phyloP scores from a whole-genome alignment of 2,797 vertebrate genomes.

The Threskiornis aethiopicus region DNA sequence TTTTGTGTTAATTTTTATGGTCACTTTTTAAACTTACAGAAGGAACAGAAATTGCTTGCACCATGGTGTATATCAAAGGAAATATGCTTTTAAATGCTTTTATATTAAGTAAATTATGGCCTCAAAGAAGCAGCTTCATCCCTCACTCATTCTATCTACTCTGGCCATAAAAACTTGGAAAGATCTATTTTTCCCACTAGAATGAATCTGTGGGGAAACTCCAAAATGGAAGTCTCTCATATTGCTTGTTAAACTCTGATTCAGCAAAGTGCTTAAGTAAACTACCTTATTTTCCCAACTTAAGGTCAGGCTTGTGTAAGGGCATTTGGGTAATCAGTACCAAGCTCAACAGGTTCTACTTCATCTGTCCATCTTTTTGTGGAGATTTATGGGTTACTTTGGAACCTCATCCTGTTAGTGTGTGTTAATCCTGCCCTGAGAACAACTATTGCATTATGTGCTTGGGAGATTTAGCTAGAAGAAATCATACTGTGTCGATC shows the following conservation, averaged over 20 bases:
- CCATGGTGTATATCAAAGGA: neutral
- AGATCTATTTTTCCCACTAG: neutral
- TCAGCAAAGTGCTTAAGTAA: neutral
- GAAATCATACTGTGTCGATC: neutral
- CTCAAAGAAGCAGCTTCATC: neutral
- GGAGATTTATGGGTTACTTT: neutral
- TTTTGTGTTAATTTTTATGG: neutral
- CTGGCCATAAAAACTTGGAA: neutral
- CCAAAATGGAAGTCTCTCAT: neutral
- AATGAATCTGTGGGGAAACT: neutral
- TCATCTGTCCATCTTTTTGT: neutral
- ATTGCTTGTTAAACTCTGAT: neutral
- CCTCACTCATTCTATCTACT: neutral
- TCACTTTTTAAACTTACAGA: neutral
- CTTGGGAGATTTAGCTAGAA: neutral
- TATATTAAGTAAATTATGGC: neutral
- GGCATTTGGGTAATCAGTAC: neutral
- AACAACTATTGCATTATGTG: neutral
- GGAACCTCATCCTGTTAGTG: neutral
- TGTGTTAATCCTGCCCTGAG: neutral
- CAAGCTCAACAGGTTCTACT: neutral
- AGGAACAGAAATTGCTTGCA: neutral
- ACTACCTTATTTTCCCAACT: neutral
- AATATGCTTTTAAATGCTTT: neutral
- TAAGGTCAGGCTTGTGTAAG: neutral